Evolutionary conservation across 2,797 vertebrate species (phyloP).

Genomic region (Lateolabrax maculatus): DNA sequence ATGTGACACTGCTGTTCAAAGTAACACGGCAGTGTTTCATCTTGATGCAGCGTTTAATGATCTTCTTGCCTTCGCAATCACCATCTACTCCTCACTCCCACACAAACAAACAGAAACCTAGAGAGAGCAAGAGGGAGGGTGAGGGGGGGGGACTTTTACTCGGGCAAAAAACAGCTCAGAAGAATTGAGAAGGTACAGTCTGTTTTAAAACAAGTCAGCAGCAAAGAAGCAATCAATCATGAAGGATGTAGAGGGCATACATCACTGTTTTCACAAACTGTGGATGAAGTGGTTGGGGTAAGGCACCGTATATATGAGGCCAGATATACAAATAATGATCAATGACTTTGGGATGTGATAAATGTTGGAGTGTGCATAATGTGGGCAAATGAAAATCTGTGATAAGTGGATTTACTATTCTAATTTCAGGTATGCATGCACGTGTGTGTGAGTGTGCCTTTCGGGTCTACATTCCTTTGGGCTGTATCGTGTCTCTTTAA

Average conservation of each 20-base stretch:
- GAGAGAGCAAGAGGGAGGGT: neutral
- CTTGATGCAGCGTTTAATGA: conserved; percentile 40
- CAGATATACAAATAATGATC: conserved; percentile 56
- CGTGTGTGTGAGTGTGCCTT: neutral
- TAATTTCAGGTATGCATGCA: conserved; percentile 3
- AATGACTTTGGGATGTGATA: conserved; percentile 49
- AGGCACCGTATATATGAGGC: conserved; percentile 31
- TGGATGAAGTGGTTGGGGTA: conserved; percentile 31
- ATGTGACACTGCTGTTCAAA: conserved; percentile 50
- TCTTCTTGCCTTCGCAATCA: conserved; percentile 25
- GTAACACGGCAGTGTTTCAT: conserved; percentile 30
- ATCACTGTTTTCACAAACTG: conserved; percentile 57
- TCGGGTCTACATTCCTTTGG: neutral
- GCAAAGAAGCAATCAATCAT: conserved; percentile 73
- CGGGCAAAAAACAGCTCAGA: conserved; percentile 21
- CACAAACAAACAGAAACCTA: conserved; percentile 38
- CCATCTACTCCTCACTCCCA: conserved; percentile 39
- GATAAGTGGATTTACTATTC: conserved; percentile 10
- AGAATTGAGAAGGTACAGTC: conserved; percentile 55
- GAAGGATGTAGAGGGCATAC: conserved; percentile 52
- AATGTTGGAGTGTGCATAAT: conserved; percentile 27
- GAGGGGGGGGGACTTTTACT: conserved; percentile 11
- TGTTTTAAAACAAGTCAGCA: conserved; percentile 73
- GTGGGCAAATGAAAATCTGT: conserved; percentile 12
- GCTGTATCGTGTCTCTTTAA: neutral